Conservation (phyloP, 2,113 vertebrate species). For the Diadophis punctatus region DNA sequence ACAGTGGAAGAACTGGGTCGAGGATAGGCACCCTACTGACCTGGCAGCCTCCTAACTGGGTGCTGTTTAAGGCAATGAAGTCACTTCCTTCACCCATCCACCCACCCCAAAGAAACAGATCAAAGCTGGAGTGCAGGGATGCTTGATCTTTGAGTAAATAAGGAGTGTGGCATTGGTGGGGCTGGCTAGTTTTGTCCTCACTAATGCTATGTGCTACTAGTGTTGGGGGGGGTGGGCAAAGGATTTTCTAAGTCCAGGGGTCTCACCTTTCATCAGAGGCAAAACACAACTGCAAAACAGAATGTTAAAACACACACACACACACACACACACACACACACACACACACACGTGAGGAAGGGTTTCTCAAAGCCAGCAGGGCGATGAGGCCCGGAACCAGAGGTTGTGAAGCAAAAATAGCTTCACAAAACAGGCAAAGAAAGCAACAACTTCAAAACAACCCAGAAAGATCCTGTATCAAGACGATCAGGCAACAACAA, state of each 20-base stretch:
- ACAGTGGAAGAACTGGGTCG: neutral
- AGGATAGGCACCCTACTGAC: neutral
- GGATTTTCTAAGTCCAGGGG: neutral
- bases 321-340: no score
- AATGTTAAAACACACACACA: neutral
- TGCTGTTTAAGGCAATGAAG: neutral
- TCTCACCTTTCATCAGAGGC: neutral
- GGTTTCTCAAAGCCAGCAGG: neutral
- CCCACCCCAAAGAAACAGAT: neutral
- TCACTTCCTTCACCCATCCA: neutral
- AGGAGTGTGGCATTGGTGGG: neutral
- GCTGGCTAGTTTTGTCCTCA: neutral
- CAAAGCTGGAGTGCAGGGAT: neutral
- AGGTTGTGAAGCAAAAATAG: neutral
- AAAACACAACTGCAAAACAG: neutral
- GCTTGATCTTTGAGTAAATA: neutral
- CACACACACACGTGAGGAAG: neutral
- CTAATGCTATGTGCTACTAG: neutral
- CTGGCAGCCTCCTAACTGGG: neutral
- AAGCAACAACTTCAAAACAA: neutral
- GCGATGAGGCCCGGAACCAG: neutral
- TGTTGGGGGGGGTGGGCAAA: neutral
- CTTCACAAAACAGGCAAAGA: neutral
- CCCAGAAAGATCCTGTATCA: neutral
- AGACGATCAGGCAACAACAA: neutral